These are phyloP conservation scores for Tonatia bakeri DNA, from an alignment of 2,113 vertebrate species.

Conservation along the genomic window DNA sequence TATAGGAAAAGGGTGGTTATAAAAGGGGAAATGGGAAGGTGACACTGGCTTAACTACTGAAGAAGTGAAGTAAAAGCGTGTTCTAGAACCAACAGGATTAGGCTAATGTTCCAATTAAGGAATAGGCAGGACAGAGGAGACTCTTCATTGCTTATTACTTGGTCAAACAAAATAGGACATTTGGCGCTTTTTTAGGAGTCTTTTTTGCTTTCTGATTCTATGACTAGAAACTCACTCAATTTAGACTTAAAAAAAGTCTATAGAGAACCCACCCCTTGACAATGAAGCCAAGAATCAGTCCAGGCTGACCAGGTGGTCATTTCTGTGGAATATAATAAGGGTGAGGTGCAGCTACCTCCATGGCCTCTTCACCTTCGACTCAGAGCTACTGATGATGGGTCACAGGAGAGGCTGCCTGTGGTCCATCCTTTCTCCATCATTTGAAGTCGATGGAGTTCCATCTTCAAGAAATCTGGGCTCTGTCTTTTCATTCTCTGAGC, in stretches of 20 bases:
- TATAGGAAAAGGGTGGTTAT: background rate
- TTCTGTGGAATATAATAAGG: background rate
- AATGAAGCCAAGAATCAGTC: background rate
- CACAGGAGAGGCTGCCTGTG: background rate
- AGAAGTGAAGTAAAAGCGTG: background rate
- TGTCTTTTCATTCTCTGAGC: background rate
- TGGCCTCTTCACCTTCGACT: too few relatives aligned
- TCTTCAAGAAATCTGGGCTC: background rate
- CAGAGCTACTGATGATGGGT: background rate
- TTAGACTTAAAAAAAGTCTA: background rate
- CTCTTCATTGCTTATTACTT: too few relatives aligned
- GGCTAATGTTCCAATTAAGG: rapidly evolving
- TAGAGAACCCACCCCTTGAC: background rate
- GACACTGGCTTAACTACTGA: background rate
- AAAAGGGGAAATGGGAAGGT: too few relatives aligned
- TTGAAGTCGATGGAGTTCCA: background rate
- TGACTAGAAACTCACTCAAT: background rate
- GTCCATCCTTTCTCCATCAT: background rate
- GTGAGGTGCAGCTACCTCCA: background rate
- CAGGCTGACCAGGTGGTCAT: too few relatives aligned
- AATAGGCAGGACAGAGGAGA: background rate
- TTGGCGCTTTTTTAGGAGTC: background rate
- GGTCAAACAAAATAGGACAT: background rate
- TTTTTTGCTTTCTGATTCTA: background rate
- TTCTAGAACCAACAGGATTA: background rate